Base-by-base conservation (phyloP, 2,888 invertebrate species). In the Gymnosoma rotundatum region DNA sequence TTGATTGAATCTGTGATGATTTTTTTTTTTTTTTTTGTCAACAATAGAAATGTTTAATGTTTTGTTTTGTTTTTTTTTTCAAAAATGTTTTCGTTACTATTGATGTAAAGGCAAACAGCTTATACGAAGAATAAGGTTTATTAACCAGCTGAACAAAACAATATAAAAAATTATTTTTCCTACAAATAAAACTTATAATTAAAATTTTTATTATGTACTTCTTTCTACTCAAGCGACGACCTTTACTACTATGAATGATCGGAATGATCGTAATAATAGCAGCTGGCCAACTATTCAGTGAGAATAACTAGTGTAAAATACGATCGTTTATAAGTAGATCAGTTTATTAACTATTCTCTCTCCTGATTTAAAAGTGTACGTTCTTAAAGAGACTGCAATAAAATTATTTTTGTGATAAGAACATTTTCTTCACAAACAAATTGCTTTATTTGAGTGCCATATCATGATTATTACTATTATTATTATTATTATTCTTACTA, bases 221-320 rank as follows among this genome's bases (percentile, higher is more conserved):
- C 42, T 36, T 70, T 79, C 52, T 36, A 56, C 38, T 75, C 32
- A 52, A 69, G 45, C 64, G 63, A 52, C 64, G 63, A 70, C 58
- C 69, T 69, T 66, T 76, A 70, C 52, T 66, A 66, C 58, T 70
- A 48, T 48, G 38, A 76, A 52, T 58, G 50, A 69, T 73, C 60
- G 61, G 25, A 67, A 73, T 36, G 48, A 80, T 64, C 50, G 78
- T 67, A 78, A 38, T n/a, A 42, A 36, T 12, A 42, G 45, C 38
- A 72, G 45, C 56, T 42, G 56, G 64, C 42, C 70, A 72, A 50
- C 64, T 45, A 67, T 56, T 66, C 48, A 75, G 50, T 64, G 42
- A 70, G 81, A 81, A 84, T 78, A 81, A 63, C 80, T 72, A 67
- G 63, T 78, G 73, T 73, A 84, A 45, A 84, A 78, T 84, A 73